phyloP scores from a whole-genome alignment of 2,113 vertebrate species.

The Festucalex cinctus region DNA sequence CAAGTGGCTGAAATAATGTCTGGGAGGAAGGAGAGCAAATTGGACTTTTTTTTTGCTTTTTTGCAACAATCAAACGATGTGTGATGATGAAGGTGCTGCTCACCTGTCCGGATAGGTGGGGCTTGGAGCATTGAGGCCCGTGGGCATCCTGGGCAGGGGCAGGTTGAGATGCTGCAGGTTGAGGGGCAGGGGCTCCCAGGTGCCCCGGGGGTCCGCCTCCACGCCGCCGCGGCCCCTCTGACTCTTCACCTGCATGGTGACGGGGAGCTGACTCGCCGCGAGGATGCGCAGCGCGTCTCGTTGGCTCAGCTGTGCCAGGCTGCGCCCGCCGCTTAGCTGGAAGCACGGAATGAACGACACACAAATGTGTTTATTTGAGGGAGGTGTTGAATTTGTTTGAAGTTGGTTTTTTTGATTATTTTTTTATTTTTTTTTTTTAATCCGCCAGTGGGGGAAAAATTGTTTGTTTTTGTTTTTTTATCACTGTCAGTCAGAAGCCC shows the following conservation, averaged over 20 bases:
- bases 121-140: constrained; percentile 41
- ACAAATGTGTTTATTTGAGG: neutral
- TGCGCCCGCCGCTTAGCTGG: constrained; percentile 60
- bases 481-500: too few species aligned
- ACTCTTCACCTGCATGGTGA: constrained; percentile 75
- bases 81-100: neutral
- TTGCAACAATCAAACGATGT: too few species aligned
- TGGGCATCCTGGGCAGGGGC: constrained; percentile 48
- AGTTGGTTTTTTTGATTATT: too few species aligned
- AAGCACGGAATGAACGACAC: constrained; percentile 3
- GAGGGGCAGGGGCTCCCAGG: constrained; percentile 69
- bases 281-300: constrained; percentile 71
- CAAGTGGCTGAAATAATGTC: constrained; percentile 66
- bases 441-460: too few species aligned
- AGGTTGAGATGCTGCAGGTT: constrained; percentile 63
- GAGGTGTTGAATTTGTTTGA: neutral
- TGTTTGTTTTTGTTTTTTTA: too few species aligned
- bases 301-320: constrained; percentile 69
- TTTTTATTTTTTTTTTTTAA: too few species aligned
- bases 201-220: constrained; percentile 34
- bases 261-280: constrained; percentile 70
- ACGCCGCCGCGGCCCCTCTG: constrained; percentile 61
- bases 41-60: neutral
- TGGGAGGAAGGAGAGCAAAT: constrained; percentile 23
- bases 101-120: constrained; percentile 69